Percentiles rank a stretch among this genome's conserved stretches.
phyloP scores from a whole-genome alignment of 1,140 invertebrate species.

The Drosophila malerkotliana region DNA sequence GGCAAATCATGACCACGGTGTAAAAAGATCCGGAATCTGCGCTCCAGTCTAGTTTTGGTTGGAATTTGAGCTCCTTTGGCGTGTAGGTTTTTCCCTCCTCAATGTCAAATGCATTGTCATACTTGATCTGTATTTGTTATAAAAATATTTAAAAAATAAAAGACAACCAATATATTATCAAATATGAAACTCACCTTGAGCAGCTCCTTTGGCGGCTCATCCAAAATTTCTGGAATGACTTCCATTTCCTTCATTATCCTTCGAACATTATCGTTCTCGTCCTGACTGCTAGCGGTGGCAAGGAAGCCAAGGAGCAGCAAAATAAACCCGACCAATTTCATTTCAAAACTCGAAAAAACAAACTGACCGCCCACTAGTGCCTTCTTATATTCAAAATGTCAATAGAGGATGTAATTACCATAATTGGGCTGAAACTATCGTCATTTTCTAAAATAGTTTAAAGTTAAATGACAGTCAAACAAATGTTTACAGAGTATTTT shows the following conservation, averaged over 20 bases:
- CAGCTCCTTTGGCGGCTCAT: constrained; percentile 85
- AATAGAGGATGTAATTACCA: constrained; percentile 21
- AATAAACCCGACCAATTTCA: constrained; percentile 34
- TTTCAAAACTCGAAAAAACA: constrained; percentile 19
- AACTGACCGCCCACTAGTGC: constrained; percentile 1
- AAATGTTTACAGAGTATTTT: constrained; percentile 38
- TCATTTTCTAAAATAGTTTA: constrained; percentile 22
- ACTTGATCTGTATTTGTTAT: constrained; percentile 30
- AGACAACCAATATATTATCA: accelerated
- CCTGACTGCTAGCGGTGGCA: constrained; percentile 11
- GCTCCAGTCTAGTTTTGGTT: constrained; percentile 86
- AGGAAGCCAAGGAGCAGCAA: constrained; percentile 22
- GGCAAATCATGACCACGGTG: constrained; percentile 88
- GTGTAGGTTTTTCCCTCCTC: constrained; percentile 60
- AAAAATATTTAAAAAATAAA: not conserved
- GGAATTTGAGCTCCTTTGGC: constrained; percentile 57
- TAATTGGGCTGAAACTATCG: constrained; percentile 27
- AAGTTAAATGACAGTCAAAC: not conserved
- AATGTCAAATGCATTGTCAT: constrained; percentile 54
- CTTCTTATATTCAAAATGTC: constrained; percentile 23
- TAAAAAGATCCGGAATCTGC: constrained; percentile 87
- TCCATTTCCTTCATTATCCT: constrained; percentile 80
- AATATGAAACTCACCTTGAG: constrained; percentile 34
- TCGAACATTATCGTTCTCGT: constrained; percentile 48
- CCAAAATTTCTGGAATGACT: constrained; percentile 88